phyloP scores from a whole-genome alignment of 2,797 vertebrate genomes.

The Poecilia picta region DNA sequence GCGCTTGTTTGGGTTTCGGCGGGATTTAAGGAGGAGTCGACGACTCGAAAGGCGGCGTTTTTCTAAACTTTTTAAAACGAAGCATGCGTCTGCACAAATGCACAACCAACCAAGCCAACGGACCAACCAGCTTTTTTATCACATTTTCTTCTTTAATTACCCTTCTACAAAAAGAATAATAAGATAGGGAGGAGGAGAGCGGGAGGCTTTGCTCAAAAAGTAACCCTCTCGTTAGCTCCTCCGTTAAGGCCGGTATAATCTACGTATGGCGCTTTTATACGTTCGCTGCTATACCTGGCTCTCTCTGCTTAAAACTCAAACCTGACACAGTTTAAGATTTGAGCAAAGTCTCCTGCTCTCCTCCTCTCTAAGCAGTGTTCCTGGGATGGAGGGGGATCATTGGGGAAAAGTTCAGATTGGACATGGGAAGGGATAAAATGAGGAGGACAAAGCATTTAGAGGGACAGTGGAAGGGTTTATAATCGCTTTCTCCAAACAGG shows the following conservation, averaged over 20 bases:
- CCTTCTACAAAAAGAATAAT: slow-evolving; percentile 71
- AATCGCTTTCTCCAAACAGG: slow-evolving; percentile 63
- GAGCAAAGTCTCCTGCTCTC: slow-evolving; percentile 69
- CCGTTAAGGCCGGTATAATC: slow-evolving; percentile 36
- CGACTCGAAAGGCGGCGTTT: slow-evolving; percentile 58
- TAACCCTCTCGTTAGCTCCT: slow-evolving; percentile 18
- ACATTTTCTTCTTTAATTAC: slow-evolving; percentile 69
- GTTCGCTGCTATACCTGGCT: slow-evolving; percentile 45
- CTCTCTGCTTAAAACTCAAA: slow-evolving; percentile 30
- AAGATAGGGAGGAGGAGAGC: slow-evolving; percentile 42
- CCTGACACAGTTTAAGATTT: slow-evolving; percentile 34
- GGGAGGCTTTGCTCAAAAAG: slow-evolving; percentile 61
- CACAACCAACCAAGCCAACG: slow-evolving; percentile 74
- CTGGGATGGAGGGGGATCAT: not conserved
- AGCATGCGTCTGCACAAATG: slow-evolving; percentile 78
- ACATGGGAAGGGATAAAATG: slow-evolving; percentile 41
- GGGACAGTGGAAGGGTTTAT: slow-evolving; percentile 58
- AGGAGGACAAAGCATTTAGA: slow-evolving; percentile 38
- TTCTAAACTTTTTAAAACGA: slow-evolving; percentile 63
- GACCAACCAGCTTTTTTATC: slow-evolving; percentile 65
- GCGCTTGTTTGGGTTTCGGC: slow-evolving; percentile 12
- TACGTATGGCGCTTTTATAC: slow-evolving; percentile 54
- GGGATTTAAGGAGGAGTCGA: slow-evolving; percentile 38
- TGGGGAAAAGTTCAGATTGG: slow-evolving; percentile 31
- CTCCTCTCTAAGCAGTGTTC: slow-evolving; percentile 47